Evolutionary conservation across 1,140 invertebrate genomes (phyloP), one percentile per base, ranked within the genome.

Genomic region (Drosophila chauvacae): DNA sequence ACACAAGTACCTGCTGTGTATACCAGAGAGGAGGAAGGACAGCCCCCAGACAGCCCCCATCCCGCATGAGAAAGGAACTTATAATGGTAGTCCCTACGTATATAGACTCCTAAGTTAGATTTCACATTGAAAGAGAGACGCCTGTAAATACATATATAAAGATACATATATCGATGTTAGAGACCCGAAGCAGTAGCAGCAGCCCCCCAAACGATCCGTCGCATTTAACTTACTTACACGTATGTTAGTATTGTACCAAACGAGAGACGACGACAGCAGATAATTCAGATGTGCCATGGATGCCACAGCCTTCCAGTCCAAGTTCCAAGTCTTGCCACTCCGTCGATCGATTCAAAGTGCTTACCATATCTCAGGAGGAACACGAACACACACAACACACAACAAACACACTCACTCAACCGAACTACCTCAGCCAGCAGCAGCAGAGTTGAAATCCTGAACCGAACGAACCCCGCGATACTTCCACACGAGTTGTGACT

Each of bases 261-360:
- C 37, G 63, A 50, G 26, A 20, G 28, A 28, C 23, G 55, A 71
- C 37, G 63, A 50, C 39, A 75, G 72, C 72, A 58, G 69, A 71
- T 71, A 83, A 87, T 87, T 87, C 84, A 81, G 77, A 80, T 90
- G 84, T 87, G 84, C 84, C 84, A 87, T 87, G 84, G 58, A 87
- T 60, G 81, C 59, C 80, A 75, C 74, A 72, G 70, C 61, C 72
- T 76, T 76, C 73, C 73, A 77, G 74, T 20, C 20, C 20, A 20
- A 20, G 20, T 53, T 77, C 62, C 70, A 60, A 72, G 62, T 66
- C 74, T 68, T 68, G 74, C 62, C 73, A 76, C 53, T 47, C 45
- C 71, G 28, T 55, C 51, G 51, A 60, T 62, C 39, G 71, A 65
- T 75, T 64, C 45, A 72, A 44, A 66, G 72, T 76, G 61, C 72